phyloP scores from a whole-genome alignment of 2,797 vertebrate species.

The Furcifer pardalis region DNA sequence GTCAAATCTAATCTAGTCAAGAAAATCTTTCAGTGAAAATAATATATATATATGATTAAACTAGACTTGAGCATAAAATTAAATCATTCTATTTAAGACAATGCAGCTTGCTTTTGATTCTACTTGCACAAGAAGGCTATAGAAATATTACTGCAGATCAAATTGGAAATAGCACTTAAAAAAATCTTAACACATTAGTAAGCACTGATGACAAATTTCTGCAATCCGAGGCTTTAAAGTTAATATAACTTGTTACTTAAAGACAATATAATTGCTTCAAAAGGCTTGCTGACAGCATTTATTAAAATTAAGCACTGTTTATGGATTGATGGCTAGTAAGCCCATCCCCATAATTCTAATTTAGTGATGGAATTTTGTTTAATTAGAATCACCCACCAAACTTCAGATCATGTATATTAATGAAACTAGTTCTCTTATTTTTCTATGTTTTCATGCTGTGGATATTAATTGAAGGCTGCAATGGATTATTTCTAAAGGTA shows the following conservation, averaged over 20 bases:
- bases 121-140: neutral
- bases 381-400: neutral
- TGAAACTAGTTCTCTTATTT: too few species aligned
- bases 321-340: too few species aligned
- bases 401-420: neutral
- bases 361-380: neutral
- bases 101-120: neutral
- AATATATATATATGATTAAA: too few species aligned
- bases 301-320: neutral
- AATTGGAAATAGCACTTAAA: neutral
- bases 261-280: neutral
- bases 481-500: too few species aligned
- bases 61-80: neutral
- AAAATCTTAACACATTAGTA: neutral
- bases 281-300: neutral
- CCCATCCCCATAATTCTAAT: neutral
- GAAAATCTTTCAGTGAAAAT: neutral
- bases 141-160: neutral
- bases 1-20: neutral
- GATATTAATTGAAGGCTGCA: too few species aligned
- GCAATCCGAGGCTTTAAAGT: neutral
- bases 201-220: neutral
- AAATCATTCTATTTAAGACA: neutral
- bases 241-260: too few species aligned
- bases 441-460: too few species aligned